Percentiles rank a stretch among this genome's conserved stretches.
phyloP scores from a whole-genome alignment of 2,797 vertebrate species.

The Molossus alvarezi region DNA sequence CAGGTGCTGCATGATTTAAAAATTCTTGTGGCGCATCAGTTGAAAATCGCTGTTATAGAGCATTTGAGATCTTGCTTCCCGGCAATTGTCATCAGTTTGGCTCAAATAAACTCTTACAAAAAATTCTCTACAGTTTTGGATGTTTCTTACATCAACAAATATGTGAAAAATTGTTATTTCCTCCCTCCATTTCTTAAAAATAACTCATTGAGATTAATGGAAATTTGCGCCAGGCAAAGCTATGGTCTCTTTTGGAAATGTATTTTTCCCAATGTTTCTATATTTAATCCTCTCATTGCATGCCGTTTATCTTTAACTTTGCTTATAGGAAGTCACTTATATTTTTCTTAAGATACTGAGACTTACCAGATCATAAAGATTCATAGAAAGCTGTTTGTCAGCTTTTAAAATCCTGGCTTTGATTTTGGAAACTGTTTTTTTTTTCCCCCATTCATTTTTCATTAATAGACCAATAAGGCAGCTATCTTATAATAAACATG shows the following conservation, averaged over 20 bases:
- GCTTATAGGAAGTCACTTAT: conserved; percentile 79
- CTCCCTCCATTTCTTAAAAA: conserved; percentile 62
- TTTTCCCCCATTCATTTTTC: conserved; percentile 25
- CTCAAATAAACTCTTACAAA: background rate
- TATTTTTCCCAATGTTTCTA: conserved; percentile 59
- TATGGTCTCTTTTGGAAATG: conserved; percentile 73
- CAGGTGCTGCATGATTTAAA: background rate
- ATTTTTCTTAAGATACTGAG: conserved; percentile 83
- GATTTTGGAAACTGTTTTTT: conserved; percentile 75
- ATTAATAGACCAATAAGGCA: conserved; percentile 76
- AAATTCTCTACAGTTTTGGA: background rate
- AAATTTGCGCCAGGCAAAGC: conserved; percentile 4
- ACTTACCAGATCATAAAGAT: conserved; percentile 84
- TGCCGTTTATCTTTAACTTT: conserved; percentile 80
- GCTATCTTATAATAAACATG: conserved; percentile 65
- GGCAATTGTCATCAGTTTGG: background rate
- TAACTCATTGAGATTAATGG: conserved; percentile 62
- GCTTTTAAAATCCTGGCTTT: conserved; percentile 79
- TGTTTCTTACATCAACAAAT: conserved; percentile 28
- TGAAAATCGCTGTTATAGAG: background rate
- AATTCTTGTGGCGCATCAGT: background rate
- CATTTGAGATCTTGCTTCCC: background rate
- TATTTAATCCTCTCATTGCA: conserved; percentile 77
- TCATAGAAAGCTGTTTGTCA: conserved; percentile 78
- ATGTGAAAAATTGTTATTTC: conserved; percentile 52